Evolutionary conservation across 2,797 vertebrate genomes (phyloP).

Genomic region (Aratinga solstitialis): DNA sequence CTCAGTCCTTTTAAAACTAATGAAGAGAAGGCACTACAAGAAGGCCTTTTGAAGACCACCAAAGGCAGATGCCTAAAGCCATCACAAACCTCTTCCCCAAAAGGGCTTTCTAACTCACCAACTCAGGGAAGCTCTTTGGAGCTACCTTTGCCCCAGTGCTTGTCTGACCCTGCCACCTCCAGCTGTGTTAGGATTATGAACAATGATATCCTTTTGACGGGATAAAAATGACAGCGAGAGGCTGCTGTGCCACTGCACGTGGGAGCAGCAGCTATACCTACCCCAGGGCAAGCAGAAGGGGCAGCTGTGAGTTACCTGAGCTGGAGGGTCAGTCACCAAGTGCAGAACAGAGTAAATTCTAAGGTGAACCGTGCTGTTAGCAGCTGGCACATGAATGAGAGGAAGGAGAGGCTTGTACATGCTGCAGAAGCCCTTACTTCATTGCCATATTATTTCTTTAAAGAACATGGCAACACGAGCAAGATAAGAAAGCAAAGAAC

Average conservation of each 20-base stretch:
- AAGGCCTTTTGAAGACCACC: background rate
- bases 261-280: background rate
- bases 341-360: background rate
- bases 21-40: background rate
- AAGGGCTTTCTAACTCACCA: background rate
- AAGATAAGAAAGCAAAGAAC: background rate
- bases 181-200: background rate
- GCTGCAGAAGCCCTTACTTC: background rate
- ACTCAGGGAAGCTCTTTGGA: background rate
- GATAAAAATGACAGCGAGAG: background rate
- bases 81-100: background rate
- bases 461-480: background rate
- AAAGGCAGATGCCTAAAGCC: background rate
- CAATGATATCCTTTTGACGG: background rate
- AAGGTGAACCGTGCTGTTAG: background rate
- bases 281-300: background rate
- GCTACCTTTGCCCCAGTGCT: background rate
- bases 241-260: accelerated
- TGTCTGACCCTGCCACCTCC: background rate
- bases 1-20: background rate
- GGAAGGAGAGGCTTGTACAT: background rate
- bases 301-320: background rate
- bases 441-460: background rate
- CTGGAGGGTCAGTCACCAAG: background rate
- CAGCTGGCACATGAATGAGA: background rate